phyloP scores from a whole-genome alignment of 2,113 vertebrate species.

The Damaliscus lunatus region DNA sequence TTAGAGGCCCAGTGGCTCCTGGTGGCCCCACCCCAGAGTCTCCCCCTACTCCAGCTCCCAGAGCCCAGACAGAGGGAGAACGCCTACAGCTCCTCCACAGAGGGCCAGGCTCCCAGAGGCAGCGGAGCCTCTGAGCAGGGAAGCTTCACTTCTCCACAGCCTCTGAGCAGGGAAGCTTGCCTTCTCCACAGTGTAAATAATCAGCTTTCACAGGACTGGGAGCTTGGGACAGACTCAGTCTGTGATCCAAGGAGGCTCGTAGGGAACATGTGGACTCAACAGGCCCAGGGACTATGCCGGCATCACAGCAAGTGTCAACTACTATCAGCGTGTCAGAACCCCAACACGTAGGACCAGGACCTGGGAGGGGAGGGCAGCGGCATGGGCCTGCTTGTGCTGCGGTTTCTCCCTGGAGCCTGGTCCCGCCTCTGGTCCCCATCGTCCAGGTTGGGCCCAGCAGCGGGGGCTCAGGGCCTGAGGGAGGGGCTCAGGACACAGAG shows the following conservation, averaged over 20 bases:
- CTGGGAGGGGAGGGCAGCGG: accelerated
- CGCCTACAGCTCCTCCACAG: not conserved
- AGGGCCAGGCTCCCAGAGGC: not conserved
- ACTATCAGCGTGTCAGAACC: not conserved
- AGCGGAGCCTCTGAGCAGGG: accelerated
- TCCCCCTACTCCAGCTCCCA: not conserved
- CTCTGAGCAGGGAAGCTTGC: not conserved
- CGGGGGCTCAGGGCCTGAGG: not conserved
- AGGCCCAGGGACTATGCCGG: not conserved
- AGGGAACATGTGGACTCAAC: not conserved
- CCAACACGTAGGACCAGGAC: not conserved
- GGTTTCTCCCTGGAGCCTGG: not conserved
- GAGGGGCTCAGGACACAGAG: not conserved
- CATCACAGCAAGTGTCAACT: accelerated
- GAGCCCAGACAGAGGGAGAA: not conserved
- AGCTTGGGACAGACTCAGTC: accelerated
- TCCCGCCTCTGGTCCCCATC: not conserved
- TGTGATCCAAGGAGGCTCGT: not conserved
- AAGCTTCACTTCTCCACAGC: not conserved
- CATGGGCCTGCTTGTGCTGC: not conserved
- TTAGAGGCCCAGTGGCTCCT: accelerated
- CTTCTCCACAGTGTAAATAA: too few species aligned
- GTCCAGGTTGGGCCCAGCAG: not conserved
- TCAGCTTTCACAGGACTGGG: too few species aligned
- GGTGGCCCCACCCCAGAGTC: not conserved